Conservation (phyloP, 1,140 invertebrate genomes). For the Zaprionus davidi region DNA sequence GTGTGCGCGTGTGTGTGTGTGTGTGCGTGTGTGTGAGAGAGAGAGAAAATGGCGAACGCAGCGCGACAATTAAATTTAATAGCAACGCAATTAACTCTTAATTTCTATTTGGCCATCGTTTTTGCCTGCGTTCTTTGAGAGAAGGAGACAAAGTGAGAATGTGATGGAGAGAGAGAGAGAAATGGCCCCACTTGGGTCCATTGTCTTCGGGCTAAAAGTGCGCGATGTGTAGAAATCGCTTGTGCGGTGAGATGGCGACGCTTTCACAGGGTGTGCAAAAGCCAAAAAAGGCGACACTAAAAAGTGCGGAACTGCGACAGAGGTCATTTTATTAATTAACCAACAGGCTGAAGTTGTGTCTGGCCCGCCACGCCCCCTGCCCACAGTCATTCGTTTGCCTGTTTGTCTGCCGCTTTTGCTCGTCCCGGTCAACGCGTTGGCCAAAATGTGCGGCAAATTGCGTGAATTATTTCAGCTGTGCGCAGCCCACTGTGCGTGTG, state of each 20-base stretch:
- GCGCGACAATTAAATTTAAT: conserved; percentile 80
- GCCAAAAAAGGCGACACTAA: conserved; percentile 38
- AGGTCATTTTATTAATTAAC: conserved; percentile 80
- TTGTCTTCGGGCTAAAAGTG: conserved; percentile 43
- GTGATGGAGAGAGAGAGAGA: not conserved
- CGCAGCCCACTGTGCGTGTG: conserved; percentile 3
- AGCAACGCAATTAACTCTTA: conserved; percentile 79
- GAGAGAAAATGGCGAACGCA: conserved; percentile 47
- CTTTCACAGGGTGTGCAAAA: conserved; percentile 20
- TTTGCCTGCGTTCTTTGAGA: conserved; percentile 38
- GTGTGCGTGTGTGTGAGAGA: conserved; percentile 4
- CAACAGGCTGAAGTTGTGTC: conserved; percentile 53
- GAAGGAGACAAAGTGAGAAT: not conserved
- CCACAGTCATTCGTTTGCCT: not conserved
- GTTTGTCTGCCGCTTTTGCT: not conserved
- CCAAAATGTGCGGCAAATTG: conserved; percentile 78
- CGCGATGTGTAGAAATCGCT: conserved; percentile 5
- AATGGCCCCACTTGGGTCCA: conserved; percentile 46
- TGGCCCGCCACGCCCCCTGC: not conserved
- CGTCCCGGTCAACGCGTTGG: conserved; percentile 17
- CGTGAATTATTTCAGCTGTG: conserved; percentile 73
- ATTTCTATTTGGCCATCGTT: conserved; percentile 70
- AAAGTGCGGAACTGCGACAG: conserved; percentile 51
- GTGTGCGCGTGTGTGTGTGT: conserved; percentile 22
- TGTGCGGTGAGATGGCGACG: not conserved